Conservation (phyloP, 1,140 invertebrate species). For the Centruroides vittatus region DNA sequence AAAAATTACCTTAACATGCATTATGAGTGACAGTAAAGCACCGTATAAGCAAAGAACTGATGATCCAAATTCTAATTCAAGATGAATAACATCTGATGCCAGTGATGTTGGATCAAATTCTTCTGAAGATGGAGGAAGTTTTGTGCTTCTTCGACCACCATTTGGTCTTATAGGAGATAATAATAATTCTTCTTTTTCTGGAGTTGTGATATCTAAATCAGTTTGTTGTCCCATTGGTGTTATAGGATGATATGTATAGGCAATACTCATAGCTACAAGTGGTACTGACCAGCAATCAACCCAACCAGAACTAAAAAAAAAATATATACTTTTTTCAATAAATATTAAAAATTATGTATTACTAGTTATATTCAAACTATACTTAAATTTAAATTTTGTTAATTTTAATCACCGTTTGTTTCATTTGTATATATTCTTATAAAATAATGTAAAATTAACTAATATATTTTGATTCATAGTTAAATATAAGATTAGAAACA, state of each 20-base stretch:
- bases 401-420: no score
- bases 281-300: slow-evolving; percentile 91
- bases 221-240: slow-evolving; percentile 34
- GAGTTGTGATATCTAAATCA: slow-evolving; percentile 61
- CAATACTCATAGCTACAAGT: slow-evolving; percentile 77
- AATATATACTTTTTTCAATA: background rate
- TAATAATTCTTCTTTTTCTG: slow-evolving; percentile 83
- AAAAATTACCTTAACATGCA: slow-evolving; percentile 56
- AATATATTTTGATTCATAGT: no score
- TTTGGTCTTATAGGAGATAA: slow-evolving; percentile 81
- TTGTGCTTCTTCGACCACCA: slow-evolving; percentile 6
- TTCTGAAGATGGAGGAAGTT: slow-evolving; percentile 28
- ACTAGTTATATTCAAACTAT: no score
- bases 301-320: slow-evolving; percentile 54
- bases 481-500: no score
- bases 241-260: slow-evolving; percentile 82
- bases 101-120: slow-evolving; percentile 76
- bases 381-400: no score
- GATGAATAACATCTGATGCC: slow-evolving; percentile 66
- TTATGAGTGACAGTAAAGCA: slow-evolving; percentile 65
- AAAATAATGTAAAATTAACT: no score
- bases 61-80: slow-evolving; percentile 86
- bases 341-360: no score
- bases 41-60: slow-evolving; percentile 80
- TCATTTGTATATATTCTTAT: no score